Evolutionary conservation across 2,113 vertebrate species (phyloP), one percentile per base, ranked within the genome.

Genomic region (Embiotoca jacksoni): DNA sequence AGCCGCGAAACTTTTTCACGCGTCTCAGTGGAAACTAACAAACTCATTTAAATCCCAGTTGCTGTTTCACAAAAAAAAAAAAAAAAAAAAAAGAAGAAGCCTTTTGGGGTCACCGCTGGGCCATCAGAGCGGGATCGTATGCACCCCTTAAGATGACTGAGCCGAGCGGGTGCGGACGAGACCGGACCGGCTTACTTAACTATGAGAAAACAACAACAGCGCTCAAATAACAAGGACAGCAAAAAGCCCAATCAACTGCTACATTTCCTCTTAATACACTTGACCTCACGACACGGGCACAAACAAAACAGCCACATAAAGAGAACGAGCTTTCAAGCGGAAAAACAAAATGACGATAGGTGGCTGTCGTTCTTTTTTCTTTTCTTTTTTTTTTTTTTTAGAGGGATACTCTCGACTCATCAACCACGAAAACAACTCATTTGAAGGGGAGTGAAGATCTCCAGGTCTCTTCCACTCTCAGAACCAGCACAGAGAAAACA

Each of bases 231-330:
- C 87, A 72, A 85, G 83, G 68, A 66, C 61, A 32, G 75, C 72
- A 72, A 86, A 23, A 81, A 84, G 87, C 70, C 65, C 86, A 84
- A 89, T 91, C 81, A 78, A 84, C 90, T 14, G 87, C 80, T 73
- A 75, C 83, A 85, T 82, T 88, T 91, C 82, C 86, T 81, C 81
- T 77, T 70, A 63, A 82, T 85, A 56, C 89, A 56, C 85, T 84
- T 57, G 72, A 80, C 60, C 39, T 64, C 35, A 31, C 72, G 7
- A 66, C 36, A 13, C 16, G 41, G 46, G 16, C 49, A 10, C 31
- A 16, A 15, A 14, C 16, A n/a, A 63, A 75, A 32, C 46, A 77
- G 65, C 36, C 35, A 30, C 10, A 39, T 16, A 23, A 33, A 53
- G 47, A 55, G 35, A 68, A 64, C 23, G 78, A 35, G 35, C 55